A percentile compares a stretch with the other conserved stretches of the same genome.
Conservation (phyloP, 2,888 invertebrate species). For the Eristalinus aeneus region DNA sequence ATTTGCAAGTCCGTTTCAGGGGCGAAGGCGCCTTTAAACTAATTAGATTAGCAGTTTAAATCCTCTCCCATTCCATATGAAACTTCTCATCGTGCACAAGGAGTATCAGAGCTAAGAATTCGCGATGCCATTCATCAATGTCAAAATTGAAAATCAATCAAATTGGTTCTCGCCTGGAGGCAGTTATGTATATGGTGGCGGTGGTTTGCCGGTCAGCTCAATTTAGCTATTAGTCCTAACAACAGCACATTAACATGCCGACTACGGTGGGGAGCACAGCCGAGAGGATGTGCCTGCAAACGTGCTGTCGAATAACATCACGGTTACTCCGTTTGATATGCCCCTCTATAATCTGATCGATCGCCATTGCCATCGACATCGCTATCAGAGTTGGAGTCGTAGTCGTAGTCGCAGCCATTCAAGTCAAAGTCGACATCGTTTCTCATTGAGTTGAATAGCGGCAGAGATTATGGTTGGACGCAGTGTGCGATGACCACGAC, state of each 20-base stretch:
- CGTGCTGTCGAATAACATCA: slow-evolving; percentile 67
- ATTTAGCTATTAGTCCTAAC: slow-evolving; percentile 68
- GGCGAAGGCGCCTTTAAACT: too few relatives aligned
- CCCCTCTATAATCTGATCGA: slow-evolving; percentile 36
- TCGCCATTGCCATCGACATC: slow-evolving; percentile 33
- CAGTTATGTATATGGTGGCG: slow-evolving; percentile 51
- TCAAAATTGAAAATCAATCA: slow-evolving; percentile 66
- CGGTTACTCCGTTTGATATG: slow-evolving; percentile 60
- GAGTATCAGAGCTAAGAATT: slow-evolving; percentile 28
- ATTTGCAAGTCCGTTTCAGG: background rate
- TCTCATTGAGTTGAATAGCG: slow-evolving; percentile 51
- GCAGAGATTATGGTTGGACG: slow-evolving; percentile 62
- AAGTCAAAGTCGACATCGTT: slow-evolving; percentile 23
- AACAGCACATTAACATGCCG: slow-evolving; percentile 67
- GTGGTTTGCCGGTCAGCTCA: slow-evolving; percentile 57
- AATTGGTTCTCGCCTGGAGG: slow-evolving; percentile 68
- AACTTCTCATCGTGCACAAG: background rate
- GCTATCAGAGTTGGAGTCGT: slow-evolving; percentile 3
- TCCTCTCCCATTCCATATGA: background rate
- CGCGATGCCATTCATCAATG: slow-evolving; percentile 68
- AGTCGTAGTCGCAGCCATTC: background rate
- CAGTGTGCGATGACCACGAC: slow-evolving; percentile 60
- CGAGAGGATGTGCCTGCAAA: slow-evolving; percentile 37
- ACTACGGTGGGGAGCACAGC: slow-evolving; percentile 17
- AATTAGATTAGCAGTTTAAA: background rate